Conservation (phyloP, 2,888 invertebrate species). For the Acleris emargana region DNA sequence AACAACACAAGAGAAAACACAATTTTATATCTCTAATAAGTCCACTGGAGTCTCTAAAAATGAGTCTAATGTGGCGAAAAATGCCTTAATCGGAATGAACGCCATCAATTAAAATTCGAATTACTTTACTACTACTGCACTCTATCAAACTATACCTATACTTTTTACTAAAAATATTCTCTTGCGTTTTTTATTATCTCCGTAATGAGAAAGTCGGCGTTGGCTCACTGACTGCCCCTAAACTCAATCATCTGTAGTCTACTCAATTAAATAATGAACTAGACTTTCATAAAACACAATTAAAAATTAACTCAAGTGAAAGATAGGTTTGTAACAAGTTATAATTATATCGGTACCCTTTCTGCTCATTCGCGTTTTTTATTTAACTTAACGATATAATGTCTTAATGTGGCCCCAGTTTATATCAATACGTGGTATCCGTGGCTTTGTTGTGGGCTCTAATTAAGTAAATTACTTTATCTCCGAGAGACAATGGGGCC, state of each 20-base stretch:
- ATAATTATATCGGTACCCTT: conserved; percentile 23
- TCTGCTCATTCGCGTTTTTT: conserved; percentile 34
- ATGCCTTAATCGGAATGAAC: too few species aligned
- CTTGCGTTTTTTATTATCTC: not conserved
- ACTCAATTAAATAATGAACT: conserved; percentile 27
- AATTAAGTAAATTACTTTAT: conserved; percentile 83
- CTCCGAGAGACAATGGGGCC: conserved; percentile 73
- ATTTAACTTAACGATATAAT: conserved; percentile 50
- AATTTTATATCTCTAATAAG: too few species aligned
- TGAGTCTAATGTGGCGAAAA: too few species aligned
- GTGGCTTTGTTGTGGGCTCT: conserved; percentile 65
- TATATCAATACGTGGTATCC: conserved; percentile 62
- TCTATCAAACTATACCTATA: too few species aligned
- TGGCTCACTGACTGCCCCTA: not conserved
- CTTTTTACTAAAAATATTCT: too few species aligned
- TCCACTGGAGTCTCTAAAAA: too few species aligned
- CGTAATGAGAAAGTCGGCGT: conserved; percentile 7
- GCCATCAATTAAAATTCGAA: too few species aligned
- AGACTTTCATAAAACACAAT: conserved; percentile 24
- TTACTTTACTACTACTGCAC: too few species aligned
- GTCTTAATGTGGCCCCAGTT: conserved; percentile 63
- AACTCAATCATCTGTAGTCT: conserved; percentile 8
- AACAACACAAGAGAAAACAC: too few species aligned
- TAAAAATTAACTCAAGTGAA: conserved; percentile 26
- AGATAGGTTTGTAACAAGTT: conserved; percentile 15